Base-by-base conservation (phyloP, 2,797 vertebrate species). In the Epinephelus malabaricus region DNA sequence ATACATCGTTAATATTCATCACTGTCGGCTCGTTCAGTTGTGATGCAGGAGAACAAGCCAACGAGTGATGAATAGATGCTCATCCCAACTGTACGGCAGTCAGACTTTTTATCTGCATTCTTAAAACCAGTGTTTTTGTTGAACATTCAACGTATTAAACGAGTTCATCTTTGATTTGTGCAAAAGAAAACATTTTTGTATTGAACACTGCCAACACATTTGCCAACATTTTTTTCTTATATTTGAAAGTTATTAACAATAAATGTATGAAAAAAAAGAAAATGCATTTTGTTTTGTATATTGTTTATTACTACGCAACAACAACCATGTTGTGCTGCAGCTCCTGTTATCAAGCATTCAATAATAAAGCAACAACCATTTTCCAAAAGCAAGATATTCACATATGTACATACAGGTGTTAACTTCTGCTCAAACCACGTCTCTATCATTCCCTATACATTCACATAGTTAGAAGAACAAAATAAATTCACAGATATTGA, bases 241-340 rank as follows among this genome's bases (percentile, higher is more conserved):
- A 83, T 85, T 82, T 89, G 60, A 84, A 88, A 82, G 53, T 76
- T 81, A 84, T 87, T 77, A 93, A 90, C 79, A 94, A 93, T 94
- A 94, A 92, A 94, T 92, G 91, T 92, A 82, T 76, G 55, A 4
- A 82, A 83, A 83, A 74, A 70, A 2, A 79, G 56, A 68, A 69
- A 45, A 69, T 2, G 0, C 14, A 27, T 2, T 23, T 59, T 72
- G 25, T 67, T 64, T 71, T 30, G 19, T 34, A 34, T 34, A 8
- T 19, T 34, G 6, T 56, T 81, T 62, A 10, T 78, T 78, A 78
- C n/a, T 85, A 2, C 4, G 30, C 23, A 49, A 40, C 25, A 43
- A 51, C 8, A 69, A 45, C 18, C 15, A 9, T 5, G 8, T 27
- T 40, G 0, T 59, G 59, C 18, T 17, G 56, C 51, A 46, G 34